phyloP scores from a whole-genome alignment of 64 coral and sea anemone genomes.

The Cladopsammia gracilis region DNA sequence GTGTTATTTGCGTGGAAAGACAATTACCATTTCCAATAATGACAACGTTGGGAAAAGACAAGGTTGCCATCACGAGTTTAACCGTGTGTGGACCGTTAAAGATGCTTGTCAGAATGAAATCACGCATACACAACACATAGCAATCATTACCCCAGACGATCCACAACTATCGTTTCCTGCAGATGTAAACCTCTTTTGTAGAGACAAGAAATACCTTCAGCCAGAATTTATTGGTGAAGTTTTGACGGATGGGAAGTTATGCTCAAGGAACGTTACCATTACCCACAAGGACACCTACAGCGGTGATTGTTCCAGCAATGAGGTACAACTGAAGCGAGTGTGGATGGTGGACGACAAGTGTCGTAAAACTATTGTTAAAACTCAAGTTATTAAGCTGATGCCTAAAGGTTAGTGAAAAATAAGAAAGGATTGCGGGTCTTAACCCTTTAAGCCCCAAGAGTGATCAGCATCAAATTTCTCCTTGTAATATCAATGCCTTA shows the following conservation, averaged over 20 bases:
- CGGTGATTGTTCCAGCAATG: not conserved
- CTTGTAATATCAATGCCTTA: no score
- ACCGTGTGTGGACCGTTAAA: conserved; percentile 13
- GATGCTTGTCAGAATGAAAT: conserved; percentile 47
- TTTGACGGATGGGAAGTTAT: not conserved
- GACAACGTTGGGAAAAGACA: not conserved
- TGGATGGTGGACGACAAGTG: conserved; percentile 27
- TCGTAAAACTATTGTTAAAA: not conserved
- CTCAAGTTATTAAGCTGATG: conserved; percentile 23
- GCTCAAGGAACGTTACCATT: not conserved
- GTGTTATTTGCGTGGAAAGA: not conserved
- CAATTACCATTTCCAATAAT: not conserved
- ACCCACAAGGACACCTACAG: not conserved
- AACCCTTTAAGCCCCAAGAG: no score
- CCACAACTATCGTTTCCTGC: conserved; percentile 13
- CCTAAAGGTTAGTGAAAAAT: conserved; percentile 20
- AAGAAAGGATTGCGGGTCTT: no score
- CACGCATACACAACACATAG: not conserved
- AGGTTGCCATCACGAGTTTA: not conserved
- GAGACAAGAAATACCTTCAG: not conserved
- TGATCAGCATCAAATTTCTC: no score
- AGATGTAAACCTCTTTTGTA: conserved; percentile 5
- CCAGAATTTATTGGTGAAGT: not conserved
- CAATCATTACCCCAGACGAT: not conserved
- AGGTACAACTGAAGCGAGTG: not conserved